Evolutionary conservation across 2,113 vertebrate genomes (phyloP).

Genomic region (Rhagologus leucostigma): DNA sequence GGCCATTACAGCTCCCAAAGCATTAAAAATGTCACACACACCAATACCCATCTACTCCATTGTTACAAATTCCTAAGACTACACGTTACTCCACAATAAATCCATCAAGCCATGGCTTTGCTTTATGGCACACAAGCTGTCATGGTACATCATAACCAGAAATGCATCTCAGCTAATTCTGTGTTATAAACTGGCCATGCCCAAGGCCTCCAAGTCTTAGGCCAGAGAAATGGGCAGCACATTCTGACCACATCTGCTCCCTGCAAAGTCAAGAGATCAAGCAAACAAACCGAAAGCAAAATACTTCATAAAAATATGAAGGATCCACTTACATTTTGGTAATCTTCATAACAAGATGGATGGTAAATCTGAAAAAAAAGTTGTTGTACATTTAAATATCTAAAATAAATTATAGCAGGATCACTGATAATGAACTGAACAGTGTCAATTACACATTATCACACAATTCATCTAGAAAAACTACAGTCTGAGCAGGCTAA

Average conservation of each 20-base stretch:
- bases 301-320: not conserved
- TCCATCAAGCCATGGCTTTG: not conserved
- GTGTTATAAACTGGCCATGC: not conserved
- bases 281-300: not conserved
- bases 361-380: constrained; percentile 88
- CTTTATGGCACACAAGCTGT: not conserved
- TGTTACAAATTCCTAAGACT: not conserved
- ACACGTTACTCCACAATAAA: not conserved
- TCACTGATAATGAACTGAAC: not conserved
- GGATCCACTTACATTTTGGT: constrained; percentile 89
- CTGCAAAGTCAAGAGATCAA: not conserved
- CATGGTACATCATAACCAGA: not conserved
- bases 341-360: constrained; percentile 96
- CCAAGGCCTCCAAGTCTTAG: not conserved
- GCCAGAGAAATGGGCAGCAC: not conserved
- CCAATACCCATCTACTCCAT: not conserved
- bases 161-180: not conserved
- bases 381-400: not conserved
- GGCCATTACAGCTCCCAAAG: not conserved
- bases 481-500: not conserved
- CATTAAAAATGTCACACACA: not conserved
- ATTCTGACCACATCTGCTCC: not conserved
- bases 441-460: not conserved
- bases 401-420: not conserved
- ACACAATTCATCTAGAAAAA: not conserved